Evolutionary conservation across 2,113 vertebrate genomes (phyloP).

Genomic region (Gasterosteus aculeatus): DNA sequence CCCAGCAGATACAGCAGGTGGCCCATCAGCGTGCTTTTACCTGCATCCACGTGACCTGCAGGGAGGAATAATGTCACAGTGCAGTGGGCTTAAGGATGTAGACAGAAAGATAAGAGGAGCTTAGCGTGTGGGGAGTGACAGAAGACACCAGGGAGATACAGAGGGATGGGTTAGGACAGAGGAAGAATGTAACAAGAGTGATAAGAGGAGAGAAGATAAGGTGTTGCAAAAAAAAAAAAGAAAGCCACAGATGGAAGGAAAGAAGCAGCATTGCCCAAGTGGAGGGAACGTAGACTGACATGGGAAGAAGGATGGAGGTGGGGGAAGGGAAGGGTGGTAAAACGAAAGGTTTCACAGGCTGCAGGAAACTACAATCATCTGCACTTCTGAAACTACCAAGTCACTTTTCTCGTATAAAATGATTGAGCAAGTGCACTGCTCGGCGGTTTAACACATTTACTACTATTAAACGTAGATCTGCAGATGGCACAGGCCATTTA

Average conservation of each 20-base stretch:
- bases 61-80: not conserved
- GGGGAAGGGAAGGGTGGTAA: slow-evolving; percentile 2
- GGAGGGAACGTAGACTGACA: slow-evolving; percentile 24
- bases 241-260: slow-evolving; percentile 40
- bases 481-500: not conserved
- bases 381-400: slow-evolving; percentile 68
- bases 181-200: slow-evolving; percentile 33
- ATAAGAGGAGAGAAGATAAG: slow-evolving; percentile 47
- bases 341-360: slow-evolving; percentile 60
- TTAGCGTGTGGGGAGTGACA: not conserved
- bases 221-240: slow-evolving; percentile 3
- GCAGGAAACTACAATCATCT: slow-evolving; percentile 68
- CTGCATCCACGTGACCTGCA: slow-evolving; percentile 96
- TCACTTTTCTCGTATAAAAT: slow-evolving; percentile 63
- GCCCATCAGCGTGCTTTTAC: slow-evolving; percentile 99
- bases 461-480: not conserved
- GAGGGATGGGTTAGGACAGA: not conserved
- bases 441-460: slow-evolving; percentile 18
- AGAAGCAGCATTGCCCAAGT: slow-evolving; percentile 49
- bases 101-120: not conserved
- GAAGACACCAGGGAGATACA: not conserved
- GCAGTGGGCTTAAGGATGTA: not conserved
- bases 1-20: slow-evolving; percentile 96
- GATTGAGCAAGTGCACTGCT: slow-evolving; percentile 48
- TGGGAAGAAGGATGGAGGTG: slow-evolving; percentile 53